Percentiles rank a stretch among this genome's conserved stretches.
Conservation (phyloP, 2,888 invertebrate species). For the Hartigia nigra region DNA sequence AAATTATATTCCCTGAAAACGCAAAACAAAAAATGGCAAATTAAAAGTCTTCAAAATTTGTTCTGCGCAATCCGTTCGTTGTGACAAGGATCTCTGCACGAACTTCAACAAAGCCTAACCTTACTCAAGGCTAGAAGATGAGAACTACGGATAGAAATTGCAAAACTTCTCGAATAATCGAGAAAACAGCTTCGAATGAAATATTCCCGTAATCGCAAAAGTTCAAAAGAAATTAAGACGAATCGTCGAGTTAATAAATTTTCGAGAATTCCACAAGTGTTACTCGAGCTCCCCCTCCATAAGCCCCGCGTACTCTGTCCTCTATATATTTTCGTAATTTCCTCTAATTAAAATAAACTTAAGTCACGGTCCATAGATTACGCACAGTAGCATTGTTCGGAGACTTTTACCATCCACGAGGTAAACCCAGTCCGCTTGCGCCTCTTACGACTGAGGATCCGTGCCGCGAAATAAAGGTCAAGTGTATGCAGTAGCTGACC, state of each 20-base stretch:
- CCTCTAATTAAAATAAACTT: constrained; percentile 60
- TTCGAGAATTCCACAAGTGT: too few species aligned
- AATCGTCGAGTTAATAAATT: too few species aligned
- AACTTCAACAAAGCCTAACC: background rate
- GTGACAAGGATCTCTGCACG: background rate
- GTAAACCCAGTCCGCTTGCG: background rate
- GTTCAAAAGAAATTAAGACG: too few species aligned
- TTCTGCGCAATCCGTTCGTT: background rate
- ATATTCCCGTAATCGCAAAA: background rate
- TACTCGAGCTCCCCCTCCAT: too few species aligned
- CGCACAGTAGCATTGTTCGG: constrained; percentile 50
- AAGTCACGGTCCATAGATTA: constrained; percentile 51
- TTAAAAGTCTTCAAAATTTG: background rate
- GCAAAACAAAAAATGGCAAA: background rate
- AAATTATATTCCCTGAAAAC: background rate
- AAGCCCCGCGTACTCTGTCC: too few species aligned
- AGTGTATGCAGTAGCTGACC: constrained; percentile 51
- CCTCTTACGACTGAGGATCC: constrained; percentile 10
- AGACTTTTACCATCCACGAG: constrained; percentile 34
- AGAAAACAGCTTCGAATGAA: constrained; percentile 2
- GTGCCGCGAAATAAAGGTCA: constrained; percentile 55
- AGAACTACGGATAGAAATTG: constrained; percentile 14
- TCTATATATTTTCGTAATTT: constrained; percentile 53
- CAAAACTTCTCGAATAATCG: background rate
- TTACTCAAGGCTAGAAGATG: background rate